Evolutionary conservation across 1,140 invertebrate species (phyloP).

Genomic region (Drosophila seguyi): DNA sequence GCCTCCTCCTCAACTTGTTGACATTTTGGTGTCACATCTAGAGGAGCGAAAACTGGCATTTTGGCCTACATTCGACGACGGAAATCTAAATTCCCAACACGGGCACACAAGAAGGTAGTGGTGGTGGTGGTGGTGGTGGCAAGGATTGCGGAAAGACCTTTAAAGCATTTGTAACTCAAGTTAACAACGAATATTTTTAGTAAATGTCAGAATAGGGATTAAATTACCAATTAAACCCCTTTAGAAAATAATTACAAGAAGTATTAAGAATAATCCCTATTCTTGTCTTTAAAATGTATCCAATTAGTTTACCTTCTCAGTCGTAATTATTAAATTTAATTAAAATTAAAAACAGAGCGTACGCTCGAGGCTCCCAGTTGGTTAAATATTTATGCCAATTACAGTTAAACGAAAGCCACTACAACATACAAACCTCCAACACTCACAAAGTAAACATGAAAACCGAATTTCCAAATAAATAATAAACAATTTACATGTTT

Average conservation of each 20-base stretch:
- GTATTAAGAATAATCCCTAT: background rate
- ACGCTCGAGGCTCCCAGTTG: background rate
- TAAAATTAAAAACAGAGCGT: background rate
- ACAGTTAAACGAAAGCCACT: slow-evolving; percentile 13
- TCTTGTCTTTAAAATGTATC: background rate
- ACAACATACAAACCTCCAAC: background rate
- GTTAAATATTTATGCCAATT: slow-evolving; percentile 29
- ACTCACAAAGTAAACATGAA: slow-evolving; percentile 13
- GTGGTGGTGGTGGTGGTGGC: slow-evolving; percentile 7
- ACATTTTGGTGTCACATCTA: slow-evolving; percentile 73
- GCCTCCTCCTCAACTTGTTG: slow-evolving; percentile 51
- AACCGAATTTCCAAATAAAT: slow-evolving; percentile 25
- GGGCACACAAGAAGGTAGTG: background rate
- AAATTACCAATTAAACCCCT: background rate
- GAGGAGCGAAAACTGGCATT: slow-evolving; percentile 39
- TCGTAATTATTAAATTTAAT: background rate
- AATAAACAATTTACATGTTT: slow-evolving; percentile 44
- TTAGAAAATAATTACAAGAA: background rate
- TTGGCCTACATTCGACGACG: slow-evolving; percentile 35
- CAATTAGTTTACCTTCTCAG: background rate
- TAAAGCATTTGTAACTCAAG: background rate
- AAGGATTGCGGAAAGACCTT: slow-evolving; percentile 2
- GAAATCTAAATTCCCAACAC: slow-evolving; percentile 4
- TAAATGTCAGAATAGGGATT: background rate
- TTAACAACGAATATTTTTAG: background rate